Evolutionary conservation across 2,113 vertebrate species (phyloP).

Genomic region (Poeciliopsis occidentalis): DNA sequence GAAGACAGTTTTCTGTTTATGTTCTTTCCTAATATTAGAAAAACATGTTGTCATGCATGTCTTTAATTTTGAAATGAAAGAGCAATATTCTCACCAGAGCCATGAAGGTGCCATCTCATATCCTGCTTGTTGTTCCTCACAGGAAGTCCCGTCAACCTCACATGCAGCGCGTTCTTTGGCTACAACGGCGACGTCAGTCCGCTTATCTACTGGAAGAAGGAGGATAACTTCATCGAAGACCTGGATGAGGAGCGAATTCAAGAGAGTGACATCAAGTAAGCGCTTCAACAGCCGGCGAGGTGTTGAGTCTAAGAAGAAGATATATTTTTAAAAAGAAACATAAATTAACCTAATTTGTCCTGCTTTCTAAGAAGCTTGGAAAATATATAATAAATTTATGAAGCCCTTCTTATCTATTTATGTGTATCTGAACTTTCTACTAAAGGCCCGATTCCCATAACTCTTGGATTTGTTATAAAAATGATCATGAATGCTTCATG

Average conservation of each 20-base stretch:
- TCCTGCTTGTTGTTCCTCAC: constrained; percentile 67
- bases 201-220: constrained; percentile 99
- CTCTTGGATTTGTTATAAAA: constrained; percentile 22
- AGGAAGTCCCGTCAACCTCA: constrained; percentile 92
- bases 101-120: neutral
- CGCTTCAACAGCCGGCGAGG: neutral
- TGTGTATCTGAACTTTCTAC: too few relatives aligned
- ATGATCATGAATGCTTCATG: constrained; percentile 51
- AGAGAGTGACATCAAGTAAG: constrained; percentile 96
- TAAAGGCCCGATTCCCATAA: too few relatives aligned
- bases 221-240: constrained; percentile 98
- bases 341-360: neutral
- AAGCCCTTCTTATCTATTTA: neutral
- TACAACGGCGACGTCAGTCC: constrained; percentile 96
- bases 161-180: constrained; percentile 95
- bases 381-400: neutral
- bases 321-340: neutral
- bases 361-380: neutral
- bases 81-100: neutral
- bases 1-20: neutral
- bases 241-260: constrained; percentile 92
- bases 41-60: neutral
- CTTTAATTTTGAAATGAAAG: neutral
- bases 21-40: too few relatives aligned
- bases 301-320: neutral